A percentile compares a stretch with the other conserved stretches of the same genome.
Evolutionary conservation across 1,140 invertebrate genomes (phyloP).

Genomic region (Conus ventricosus): DNA sequence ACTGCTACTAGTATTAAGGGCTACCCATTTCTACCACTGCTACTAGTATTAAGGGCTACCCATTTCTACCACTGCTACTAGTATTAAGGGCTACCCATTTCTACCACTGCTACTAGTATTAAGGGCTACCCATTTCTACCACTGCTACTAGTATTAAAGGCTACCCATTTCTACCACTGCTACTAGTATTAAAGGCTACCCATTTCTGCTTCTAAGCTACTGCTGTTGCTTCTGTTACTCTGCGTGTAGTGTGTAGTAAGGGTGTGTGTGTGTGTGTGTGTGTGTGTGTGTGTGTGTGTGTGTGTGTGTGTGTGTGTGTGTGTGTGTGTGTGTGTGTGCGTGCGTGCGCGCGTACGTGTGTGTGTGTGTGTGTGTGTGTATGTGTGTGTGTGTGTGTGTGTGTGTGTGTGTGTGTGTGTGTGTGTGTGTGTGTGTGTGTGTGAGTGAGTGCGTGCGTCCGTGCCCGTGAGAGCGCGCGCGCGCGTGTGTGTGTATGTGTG

Average conservation of each 20-base stretch:
- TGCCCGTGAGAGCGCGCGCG: no score
- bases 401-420: neutral
- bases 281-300: neutral
- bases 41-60: neutral
- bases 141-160: neutral
- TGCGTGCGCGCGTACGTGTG: neutral
- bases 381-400: neutral
- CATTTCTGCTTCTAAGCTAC: neutral
- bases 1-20: neutral
- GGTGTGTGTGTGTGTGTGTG: neutral
- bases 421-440: no score
- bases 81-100: neutral
- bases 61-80: conserved; percentile 1
- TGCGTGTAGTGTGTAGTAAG: neutral
- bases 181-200: no score
- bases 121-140: neutral
- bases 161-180: neutral
- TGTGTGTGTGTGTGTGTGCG: neutral
- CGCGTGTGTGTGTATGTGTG: no score
- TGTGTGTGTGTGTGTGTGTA: neutral
- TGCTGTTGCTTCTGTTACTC: neutral
- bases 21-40: neutral
- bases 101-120: neutral
- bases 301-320: neutral
- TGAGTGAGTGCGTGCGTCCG: no score